A percentile compares a stretch with the other conserved stretches of the same genome.
Evolutionary conservation across 2,113 vertebrate genomes (phyloP).

Genomic region (Procapra przewalskii): DNA sequence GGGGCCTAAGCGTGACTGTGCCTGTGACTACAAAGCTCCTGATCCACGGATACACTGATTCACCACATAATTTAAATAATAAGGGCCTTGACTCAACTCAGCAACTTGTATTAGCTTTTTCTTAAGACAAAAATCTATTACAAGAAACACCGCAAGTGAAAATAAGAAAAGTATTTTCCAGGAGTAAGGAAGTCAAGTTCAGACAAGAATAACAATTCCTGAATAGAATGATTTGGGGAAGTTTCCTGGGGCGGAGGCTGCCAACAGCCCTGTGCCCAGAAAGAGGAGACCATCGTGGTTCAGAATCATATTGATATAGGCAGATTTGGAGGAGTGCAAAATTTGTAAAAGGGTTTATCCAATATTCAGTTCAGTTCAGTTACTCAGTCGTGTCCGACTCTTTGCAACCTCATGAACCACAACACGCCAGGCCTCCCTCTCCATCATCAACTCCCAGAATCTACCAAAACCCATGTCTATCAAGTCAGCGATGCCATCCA

Average conservation of each 20-base stretch:
- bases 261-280: neutral
- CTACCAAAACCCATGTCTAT: no score
- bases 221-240: neutral
- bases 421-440: no score
- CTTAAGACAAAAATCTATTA: neutral
- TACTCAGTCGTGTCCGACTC: no score
- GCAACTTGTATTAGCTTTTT: neutral
- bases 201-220: neutral
- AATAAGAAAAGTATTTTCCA: neutral
- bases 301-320: neutral
- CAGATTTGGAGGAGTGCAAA: neutral
- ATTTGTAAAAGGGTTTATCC: neutral
- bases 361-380: no score
- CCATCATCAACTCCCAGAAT: no score
- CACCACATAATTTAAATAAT: neutral
- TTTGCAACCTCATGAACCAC: no score
- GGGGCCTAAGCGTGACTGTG: neutral
- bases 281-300: neutral
- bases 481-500: no score
- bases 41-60: neutral
- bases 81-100: no score
- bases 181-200: neutral
- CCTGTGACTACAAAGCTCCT: neutral
- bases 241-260: neutral
- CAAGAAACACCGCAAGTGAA: neutral